Percentiles rank a stretch among this genome's conserved stretches.
Conservation (phyloP, 2,888 invertebrate genomes). For the Sarcophaga carnaria region DNA sequence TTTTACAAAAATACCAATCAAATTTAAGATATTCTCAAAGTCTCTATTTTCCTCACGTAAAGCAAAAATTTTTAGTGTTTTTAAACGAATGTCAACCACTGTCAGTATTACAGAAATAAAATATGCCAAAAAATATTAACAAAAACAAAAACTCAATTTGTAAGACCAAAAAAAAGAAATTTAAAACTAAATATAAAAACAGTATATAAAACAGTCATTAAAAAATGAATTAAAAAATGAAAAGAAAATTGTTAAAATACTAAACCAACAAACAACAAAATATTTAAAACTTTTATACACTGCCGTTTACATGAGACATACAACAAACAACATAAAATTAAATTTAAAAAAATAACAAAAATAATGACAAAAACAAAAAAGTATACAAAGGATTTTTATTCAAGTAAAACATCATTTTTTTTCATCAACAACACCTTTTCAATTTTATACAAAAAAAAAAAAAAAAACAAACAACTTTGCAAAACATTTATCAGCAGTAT, state of each 20-base stretch:
- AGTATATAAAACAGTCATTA: constrained; percentile 3
- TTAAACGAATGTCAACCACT: too few species aligned
- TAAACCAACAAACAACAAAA: constrained; percentile 32
- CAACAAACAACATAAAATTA: not conserved
- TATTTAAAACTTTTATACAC: constrained; percentile 59
- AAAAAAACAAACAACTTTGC: not conserved
- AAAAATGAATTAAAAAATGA: not conserved
- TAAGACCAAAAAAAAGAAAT: constrained; percentile 6
- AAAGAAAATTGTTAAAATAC: constrained; percentile 14
- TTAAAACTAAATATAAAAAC: not conserved
- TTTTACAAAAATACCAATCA: too few species aligned
- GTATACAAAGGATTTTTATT: not conserved
- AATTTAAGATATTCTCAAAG: too few species aligned
- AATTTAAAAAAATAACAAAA: not conserved
- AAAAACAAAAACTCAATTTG: not conserved
- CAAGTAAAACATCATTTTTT: not conserved
- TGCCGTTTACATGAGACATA: constrained; percentile 65
- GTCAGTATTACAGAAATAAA: too few species aligned
- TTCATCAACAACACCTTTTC: too few species aligned
- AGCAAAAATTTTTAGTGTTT: too few species aligned
- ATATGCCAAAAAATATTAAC: constrained; percentile 14
- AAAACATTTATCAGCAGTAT: not conserved
- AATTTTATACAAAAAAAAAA: too few species aligned
- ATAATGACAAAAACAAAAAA: not conserved
- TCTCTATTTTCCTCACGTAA: too few species aligned